phyloP scores from a whole-genome alignment of 2,888 invertebrate species.

The Ectemnius lituratus region DNA sequence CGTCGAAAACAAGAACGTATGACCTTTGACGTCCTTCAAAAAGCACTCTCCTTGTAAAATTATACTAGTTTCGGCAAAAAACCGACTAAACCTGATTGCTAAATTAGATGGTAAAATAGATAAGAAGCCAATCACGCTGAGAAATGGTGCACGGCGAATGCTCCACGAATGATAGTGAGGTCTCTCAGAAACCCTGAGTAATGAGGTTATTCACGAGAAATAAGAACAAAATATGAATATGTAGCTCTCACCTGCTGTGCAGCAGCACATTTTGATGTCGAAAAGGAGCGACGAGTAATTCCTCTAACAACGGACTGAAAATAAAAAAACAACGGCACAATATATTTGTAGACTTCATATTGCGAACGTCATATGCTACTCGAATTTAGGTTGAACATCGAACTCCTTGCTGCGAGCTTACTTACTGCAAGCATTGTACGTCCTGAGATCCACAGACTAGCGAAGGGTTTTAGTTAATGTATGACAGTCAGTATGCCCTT shows the following conservation, averaged over 20 bases:
- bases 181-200: not conserved
- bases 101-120: not conserved
- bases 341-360: not conserved
- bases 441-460: constrained; percentile 29
- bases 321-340: constrained; percentile 21
- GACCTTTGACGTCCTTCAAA: constrained; percentile 60
- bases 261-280: constrained; percentile 73
- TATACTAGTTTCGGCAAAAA: too few species aligned
- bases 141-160: too few species aligned
- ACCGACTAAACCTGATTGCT: too few species aligned
- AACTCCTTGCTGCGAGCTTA: constrained; percentile 22
- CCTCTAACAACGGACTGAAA: constrained; percentile 70
- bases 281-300: constrained; percentile 72
- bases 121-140: too few species aligned
- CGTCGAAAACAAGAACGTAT: constrained; percentile 19
- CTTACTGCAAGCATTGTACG: constrained; percentile 69
- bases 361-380: constrained; percentile 18
- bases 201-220: constrained; percentile 44
- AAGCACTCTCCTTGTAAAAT: not conserved
- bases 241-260: constrained; percentile 72
- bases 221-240: not conserved
- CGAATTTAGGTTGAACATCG: constrained; percentile 9
- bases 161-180: too few species aligned
- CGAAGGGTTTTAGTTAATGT: not conserved
- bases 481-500: constrained; percentile 5